phyloP scores from a whole-genome alignment of 2,113 vertebrate genomes.

The Crotalus viridis region DNA sequence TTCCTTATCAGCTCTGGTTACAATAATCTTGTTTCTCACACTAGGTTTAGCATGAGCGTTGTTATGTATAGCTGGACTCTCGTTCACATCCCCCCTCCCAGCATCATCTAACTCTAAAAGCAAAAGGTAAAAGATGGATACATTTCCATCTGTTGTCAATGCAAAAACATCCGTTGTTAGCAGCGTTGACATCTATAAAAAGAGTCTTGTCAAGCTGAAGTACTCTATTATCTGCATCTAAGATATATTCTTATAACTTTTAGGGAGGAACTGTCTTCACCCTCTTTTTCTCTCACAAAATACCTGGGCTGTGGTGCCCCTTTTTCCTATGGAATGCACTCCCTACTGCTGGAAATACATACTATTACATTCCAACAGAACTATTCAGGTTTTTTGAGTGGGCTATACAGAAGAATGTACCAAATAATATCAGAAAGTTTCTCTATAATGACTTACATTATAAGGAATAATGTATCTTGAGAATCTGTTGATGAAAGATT shows the following conservation, averaged over 20 bases:
- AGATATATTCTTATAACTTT: background rate
- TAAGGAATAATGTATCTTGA: background rate
- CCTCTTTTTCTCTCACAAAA: background rate
- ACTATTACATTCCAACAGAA: background rate
- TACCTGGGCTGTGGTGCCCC: background rate
- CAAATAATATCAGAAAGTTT: background rate
- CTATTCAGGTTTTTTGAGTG: background rate
- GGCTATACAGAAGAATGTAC: background rate
- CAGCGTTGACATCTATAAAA: background rate
- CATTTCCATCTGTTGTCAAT: too few species aligned
- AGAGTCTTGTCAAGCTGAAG: background rate
- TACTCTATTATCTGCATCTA: background rate
- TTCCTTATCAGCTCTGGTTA: too few species aligned
- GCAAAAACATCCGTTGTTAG: too few species aligned
- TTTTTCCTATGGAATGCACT: background rate
- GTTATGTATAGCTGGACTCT: too few species aligned
- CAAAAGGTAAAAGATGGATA: too few species aligned
- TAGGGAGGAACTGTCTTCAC: background rate
- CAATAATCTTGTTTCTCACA: too few species aligned
- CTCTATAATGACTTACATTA: background rate
- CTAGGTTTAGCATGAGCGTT: too few species aligned
- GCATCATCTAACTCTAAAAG: too few species aligned
- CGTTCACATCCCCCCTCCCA: too few species aligned
- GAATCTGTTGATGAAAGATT: background rate
- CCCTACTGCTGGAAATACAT: background rate